A percentile compares a stretch with the other conserved stretches of the same genome.
phyloP scores from a whole-genome alignment of 2,888 invertebrate species.

The Andrena haemorrhoa region DNA sequence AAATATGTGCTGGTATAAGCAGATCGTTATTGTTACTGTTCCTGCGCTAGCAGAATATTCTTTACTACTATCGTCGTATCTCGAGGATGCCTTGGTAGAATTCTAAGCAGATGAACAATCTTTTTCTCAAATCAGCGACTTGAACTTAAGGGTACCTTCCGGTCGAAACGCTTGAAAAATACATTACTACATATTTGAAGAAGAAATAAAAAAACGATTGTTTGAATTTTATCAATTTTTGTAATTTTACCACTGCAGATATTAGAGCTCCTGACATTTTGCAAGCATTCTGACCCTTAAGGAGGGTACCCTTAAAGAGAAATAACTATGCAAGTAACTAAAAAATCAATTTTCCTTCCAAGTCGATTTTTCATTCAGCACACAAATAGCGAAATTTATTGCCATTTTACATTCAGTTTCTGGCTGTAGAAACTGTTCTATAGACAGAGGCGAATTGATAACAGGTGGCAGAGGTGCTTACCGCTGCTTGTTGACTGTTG shows the following conservation, averaged over 20 bases:
- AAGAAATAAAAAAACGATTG: no score
- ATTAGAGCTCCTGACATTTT: no score
- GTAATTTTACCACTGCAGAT: no score
- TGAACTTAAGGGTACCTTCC: no score
- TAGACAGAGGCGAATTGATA: slow-evolving; percentile 27
- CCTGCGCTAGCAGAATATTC: neutral
- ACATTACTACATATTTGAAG: no score
- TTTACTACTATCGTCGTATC: neutral
- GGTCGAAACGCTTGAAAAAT: no score
- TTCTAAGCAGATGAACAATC: neutral
- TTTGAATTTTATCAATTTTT: no score
- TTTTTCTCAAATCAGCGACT: neutral
- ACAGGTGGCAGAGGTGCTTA: slow-evolving; percentile 67
- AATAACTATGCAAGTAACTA: no score
- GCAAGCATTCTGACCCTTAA: no score
- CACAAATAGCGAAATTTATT: neutral
- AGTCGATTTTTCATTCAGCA: no score
- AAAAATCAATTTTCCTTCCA: no score
- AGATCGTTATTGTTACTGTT: neutral
- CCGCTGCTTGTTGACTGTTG: slow-evolving; percentile 80
- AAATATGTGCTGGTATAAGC: neutral
- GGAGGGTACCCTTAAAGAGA: no score
- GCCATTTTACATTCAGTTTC: neutral
- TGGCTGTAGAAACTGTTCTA: neutral
- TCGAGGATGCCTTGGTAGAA: neutral